A percentile compares a stretch with the other conserved stretches of the same genome.
Evolutionary conservation across 2,797 vertebrate species (phyloP).

Genomic region (Manis javanica): DNA sequence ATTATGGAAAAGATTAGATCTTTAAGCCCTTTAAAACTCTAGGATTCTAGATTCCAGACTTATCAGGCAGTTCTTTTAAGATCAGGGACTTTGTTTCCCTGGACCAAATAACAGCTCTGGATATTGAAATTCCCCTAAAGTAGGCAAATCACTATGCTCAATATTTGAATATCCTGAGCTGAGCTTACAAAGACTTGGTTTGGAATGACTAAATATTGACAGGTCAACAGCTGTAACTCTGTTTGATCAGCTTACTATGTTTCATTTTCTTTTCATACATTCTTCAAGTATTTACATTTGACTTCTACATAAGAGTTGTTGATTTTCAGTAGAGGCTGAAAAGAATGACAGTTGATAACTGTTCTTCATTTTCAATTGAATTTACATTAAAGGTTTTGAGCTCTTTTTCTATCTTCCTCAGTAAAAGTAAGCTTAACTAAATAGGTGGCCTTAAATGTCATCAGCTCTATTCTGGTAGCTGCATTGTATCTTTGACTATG

Average conservation of each 20-base stretch:
- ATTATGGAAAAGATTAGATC: not conserved
- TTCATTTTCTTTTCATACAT: conserved; percentile 18
- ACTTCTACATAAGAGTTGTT: conserved; percentile 59
- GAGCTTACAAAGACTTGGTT: conserved; percentile 58
- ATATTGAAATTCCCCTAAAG: not conserved
- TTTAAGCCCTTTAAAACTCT: conserved; percentile 36
- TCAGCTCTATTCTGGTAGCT: conserved; percentile 51
- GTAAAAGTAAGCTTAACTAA: conserved; percentile 53
- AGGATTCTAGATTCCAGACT: conserved; percentile 40
- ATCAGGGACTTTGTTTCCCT: not conserved
- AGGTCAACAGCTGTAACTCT: conserved; percentile 58
- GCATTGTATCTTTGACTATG: conserved; percentile 43
- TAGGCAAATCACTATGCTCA: conserved; percentile 58
- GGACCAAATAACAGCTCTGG: conserved; percentile 36
- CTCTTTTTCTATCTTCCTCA: conserved; percentile 52
- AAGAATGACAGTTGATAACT: conserved; percentile 65
- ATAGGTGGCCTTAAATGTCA: conserved; percentile 58
- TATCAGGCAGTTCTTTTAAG: conserved; percentile 6
- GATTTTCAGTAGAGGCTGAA: conserved; percentile 59
- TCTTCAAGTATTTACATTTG: conserved; percentile 71
- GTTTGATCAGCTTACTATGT: conserved; percentile 46
- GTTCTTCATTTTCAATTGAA: conserved; percentile 42
- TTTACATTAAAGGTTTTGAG: conserved; percentile 41
- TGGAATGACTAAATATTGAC: conserved; percentile 67
- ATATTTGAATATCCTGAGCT: conserved; percentile 61